These are phyloP conservation scores for Stratiomys singularior DNA, from an alignment of 2,888 invertebrate species.

Conservation along the genomic window DNA sequence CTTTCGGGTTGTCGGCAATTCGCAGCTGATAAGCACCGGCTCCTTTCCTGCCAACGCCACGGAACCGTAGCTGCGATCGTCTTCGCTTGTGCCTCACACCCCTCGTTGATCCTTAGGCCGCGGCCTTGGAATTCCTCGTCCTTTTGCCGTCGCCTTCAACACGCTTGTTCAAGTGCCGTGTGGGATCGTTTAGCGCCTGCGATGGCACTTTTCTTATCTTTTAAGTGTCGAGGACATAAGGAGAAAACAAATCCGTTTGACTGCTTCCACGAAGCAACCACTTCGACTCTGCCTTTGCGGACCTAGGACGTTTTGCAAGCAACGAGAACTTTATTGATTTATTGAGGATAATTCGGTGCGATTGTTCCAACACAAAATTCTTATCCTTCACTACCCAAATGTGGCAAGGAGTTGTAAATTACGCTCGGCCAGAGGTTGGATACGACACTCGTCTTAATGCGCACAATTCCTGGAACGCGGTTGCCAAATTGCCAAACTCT, in stretches of 20 bases:
- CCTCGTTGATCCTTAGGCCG: not conserved
- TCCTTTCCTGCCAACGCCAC: too few relatives aligned
- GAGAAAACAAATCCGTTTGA: not conserved
- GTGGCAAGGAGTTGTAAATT: too few relatives aligned
- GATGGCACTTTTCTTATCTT: not conserved
- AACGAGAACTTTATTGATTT: too few relatives aligned
- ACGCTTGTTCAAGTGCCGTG: not conserved
- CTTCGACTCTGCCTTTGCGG: too few relatives aligned
- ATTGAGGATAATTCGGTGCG: too few relatives aligned
- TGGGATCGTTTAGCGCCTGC: not conserved
- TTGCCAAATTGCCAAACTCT: not conserved
- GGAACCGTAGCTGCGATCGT: not conserved
- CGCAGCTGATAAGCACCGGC: conserved; percentile 4
- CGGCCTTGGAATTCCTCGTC: not conserved
- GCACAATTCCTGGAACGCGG: not conserved
- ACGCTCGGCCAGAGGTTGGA: too few relatives aligned
- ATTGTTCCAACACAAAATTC: too few relatives aligned
- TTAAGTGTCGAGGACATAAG: not conserved
- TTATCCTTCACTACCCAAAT: too few relatives aligned
- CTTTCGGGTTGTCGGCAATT: not conserved
- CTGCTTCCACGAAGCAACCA: too few relatives aligned
- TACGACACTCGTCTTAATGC: too few relatives aligned
- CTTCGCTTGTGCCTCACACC: not conserved
- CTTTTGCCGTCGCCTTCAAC: not conserved
- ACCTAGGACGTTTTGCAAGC: too few relatives aligned